Base-by-base conservation (phyloP, 1,140 invertebrate species). In the Tetramorium simillimum region DNA sequence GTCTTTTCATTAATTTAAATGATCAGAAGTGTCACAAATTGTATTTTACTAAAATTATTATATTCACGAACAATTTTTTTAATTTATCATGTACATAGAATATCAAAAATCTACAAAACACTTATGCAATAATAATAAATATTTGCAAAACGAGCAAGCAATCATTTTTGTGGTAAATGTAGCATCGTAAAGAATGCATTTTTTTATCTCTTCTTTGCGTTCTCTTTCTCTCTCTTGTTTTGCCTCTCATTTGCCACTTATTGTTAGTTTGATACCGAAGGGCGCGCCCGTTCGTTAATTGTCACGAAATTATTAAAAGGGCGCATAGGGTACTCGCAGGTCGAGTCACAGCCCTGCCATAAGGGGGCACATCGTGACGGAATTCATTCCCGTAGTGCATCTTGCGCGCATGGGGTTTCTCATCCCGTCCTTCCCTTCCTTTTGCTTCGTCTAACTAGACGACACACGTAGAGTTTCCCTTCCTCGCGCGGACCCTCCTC, bases 381-480 rank as follows among this genome's bases (percentile, higher is more conserved):
- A 91, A 91, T 91, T 86, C 84, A 90, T 88, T 81, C 76, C 65
- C 76, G 53, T 87, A 62, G 67, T 56, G 78, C 77, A 85, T 85
- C 65, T 85, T 63, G 72, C 62, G 67, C 86, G 67, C 86, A 72
- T 67, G 28, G 75, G 75, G 56, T 53, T 85, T 53, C 85, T 84
- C 81, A 80, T 81, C 63, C 78, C 21, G 56, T 77, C 63, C 56
- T 84, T 73, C 81, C 76, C 78, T 87, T 75, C 76, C 75, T 88
- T 58, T 72, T 78, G 51, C 16, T 78, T 90, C 81, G 86, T 81
- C 82, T 69, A 69, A 87, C 80, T 91, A 62, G 76, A 86, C 86
- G 75, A 89, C 76, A 90, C 89, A 62, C 46, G 33, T 24, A 46
- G 62, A 63, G 77, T 81, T 56, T 89, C 21, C 49, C 80, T 56